These are phyloP conservation scores for Hormiphora californensis DNA, from an alignment of 37 sponge, comb jelly and placozoan species.

Conservation along the genomic window DNA sequence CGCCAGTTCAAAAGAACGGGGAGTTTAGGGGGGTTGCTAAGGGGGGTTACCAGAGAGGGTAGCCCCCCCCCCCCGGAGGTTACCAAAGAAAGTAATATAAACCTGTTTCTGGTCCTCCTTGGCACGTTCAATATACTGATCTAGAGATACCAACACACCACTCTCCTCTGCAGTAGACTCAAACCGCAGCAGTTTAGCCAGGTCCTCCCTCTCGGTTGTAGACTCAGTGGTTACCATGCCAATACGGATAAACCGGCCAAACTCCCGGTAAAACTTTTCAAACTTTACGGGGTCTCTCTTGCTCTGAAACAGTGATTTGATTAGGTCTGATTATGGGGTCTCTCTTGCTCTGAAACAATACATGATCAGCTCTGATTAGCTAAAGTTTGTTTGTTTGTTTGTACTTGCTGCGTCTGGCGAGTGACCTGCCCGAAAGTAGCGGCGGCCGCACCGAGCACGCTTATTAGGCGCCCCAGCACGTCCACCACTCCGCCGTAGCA, in stretches of 20 bases:
- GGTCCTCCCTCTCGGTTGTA: slow-evolving; percentile 50
- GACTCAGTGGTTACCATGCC: slow-evolving; percentile 55
- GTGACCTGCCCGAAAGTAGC: too few species aligned
- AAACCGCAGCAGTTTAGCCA: slow-evolving; percentile 58
- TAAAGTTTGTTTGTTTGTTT: too few species aligned
- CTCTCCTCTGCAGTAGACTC: slow-evolving; percentile 54
- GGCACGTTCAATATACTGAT: slow-evolving; percentile 48
- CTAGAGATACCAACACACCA: slow-evolving; percentile 30
- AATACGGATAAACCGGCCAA: slow-evolving; percentile 50
- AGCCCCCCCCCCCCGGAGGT: background rate
- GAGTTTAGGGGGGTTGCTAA: too few species aligned
- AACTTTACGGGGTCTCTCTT: slow-evolving; percentile 53
- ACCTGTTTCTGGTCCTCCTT: slow-evolving; percentile 52
- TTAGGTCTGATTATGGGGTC: background rate
- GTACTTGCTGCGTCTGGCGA: too few species aligned
- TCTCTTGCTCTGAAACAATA: background rate
- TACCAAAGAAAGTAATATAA: slow-evolving; percentile 21
- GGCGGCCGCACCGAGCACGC: too few species aligned
- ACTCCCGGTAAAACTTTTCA: slow-evolving; percentile 56
- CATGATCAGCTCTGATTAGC: too few species aligned
- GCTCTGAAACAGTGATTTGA: background rate
- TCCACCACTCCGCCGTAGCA: too few species aligned
- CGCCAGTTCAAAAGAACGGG: too few species aligned
- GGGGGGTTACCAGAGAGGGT: background rate
- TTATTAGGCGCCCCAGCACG: too few species aligned